A percentile compares a stretch with the other conserved stretches of the same genome.
These are phyloP conservation scores for Galemys pyrenaicus DNA, from an alignment of 2,113 vertebrate species.

Conservation along the genomic window DNA sequence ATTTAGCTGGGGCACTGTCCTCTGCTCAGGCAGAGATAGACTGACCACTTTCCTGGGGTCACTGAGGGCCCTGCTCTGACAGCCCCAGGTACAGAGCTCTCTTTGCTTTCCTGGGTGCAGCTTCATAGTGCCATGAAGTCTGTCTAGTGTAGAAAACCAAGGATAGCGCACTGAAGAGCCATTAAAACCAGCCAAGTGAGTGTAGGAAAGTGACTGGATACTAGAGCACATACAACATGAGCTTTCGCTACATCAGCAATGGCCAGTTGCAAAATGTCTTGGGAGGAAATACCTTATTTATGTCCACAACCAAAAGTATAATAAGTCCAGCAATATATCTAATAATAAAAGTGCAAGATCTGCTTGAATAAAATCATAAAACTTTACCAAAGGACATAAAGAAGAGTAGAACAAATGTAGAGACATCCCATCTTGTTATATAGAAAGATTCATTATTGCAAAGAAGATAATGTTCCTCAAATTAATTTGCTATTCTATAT, in stretches of 20 bases:
- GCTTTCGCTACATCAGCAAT: background rate
- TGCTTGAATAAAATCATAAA: slow-evolving; percentile 48
- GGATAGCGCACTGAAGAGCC: background rate
- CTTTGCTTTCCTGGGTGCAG: background rate
- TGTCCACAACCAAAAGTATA: slow-evolving; percentile 46
- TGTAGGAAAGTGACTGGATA: slow-evolving; percentile 1
- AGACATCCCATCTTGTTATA: background rate
- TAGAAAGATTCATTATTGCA: background rate
- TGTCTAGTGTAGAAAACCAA: slow-evolving; percentile 14
- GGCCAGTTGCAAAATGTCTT: slow-evolving; percentile 51
- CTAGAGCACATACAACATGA: background rate
- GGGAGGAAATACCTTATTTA: slow-evolving; percentile 28
- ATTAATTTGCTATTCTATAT: slow-evolving; percentile 38
- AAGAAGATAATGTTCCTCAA: background rate
- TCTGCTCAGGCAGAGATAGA: background rate
- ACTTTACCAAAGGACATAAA: slow-evolving; percentile 43
- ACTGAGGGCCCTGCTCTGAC: background rate
- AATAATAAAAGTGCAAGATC: slow-evolving; percentile 1
- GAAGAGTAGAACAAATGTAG: slow-evolving; percentile 11
- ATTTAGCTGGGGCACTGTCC: rapidly evolving
- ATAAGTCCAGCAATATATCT: slow-evolving; percentile 34
- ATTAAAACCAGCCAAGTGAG: slow-evolving; percentile 26
- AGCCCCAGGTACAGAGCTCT: background rate
- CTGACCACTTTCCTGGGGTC: background rate
- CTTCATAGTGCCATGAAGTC: background rate